Base-by-base conservation (phyloP, 2,888 invertebrate species). In the Metacarcinus magister region DNA sequence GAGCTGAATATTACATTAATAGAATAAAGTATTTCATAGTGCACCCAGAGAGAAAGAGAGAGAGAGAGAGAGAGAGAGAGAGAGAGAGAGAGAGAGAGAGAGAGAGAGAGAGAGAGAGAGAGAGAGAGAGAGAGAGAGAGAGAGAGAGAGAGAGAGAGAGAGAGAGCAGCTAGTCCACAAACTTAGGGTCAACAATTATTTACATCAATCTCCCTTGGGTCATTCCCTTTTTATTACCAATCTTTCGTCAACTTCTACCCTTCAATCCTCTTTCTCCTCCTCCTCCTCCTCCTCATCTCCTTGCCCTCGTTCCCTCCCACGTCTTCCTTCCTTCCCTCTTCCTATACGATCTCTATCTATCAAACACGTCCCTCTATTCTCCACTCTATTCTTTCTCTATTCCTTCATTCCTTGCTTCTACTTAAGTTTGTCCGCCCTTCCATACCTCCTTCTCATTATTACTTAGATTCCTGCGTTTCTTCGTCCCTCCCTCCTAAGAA, bases 201-300 rank as follows among this genome's bases (percentile, higher is more conserved):
- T 67, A 19, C n/a, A 67, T 67, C 67, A 2, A 67, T 67, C 67
- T 67, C n/a, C n/a, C 67, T 67, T 67, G 13, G 23, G 67, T 67
- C 67, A 67, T 23, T 67, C 23, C 67, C 5, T 54, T n/a, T 67
- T 67, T 67, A 67, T 67, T n/a, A 19, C 19, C 67, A 5, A n/a
- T 67, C 67, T 67, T 67, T 67, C 67, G 67, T 67, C 67, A 67
- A 67, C 67, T 67, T 67, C 67, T 67, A n/a, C 19, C 67, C n/a
- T 19, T 54, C 54, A 54, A n/a, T n/a, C n/a, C n/a, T n/a, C n/a
- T n/a, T n/a, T n/a, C 16, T 60, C 23, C 19, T 19, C 60, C 19
- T 60, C 60, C 60, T 60, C 60, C 60, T 60, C 60, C 60, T 60
- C 60, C 60, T 60, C 60, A n/a, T n/a, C 60, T 60, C 60, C 75